Evolutionary conservation across 92 coral and sea anemone genomes (phyloP), one percentile per base, ranked within the genome.

Genomic region (Porites lobata): DNA sequence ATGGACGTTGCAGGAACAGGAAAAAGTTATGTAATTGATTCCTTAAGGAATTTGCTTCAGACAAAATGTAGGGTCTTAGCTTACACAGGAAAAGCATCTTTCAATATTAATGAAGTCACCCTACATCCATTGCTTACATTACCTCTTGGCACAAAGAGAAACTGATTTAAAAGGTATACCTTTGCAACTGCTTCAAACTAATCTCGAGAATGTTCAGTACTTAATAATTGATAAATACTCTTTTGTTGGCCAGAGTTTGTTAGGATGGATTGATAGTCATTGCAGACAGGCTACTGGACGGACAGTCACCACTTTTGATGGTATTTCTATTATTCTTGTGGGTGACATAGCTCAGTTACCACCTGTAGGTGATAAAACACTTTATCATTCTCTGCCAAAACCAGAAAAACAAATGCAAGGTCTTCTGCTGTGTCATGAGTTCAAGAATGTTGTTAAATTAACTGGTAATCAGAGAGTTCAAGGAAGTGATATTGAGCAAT

Each of bases 51-150:
- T 62, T 81, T 81, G 58, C 85, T 68, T 51, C 76, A 81, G 53
- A 47, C 85, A 81, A 81, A 81, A 51, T 81, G 85, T 81, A 76
- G 59, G 22, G 74, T 81, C 47, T 81, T 81, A 66, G 85, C 85
- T 56, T 83, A 83, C 59, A 83, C 87, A 71, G 87, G 87, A 73
- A 83, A 83, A 64, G 80, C 87, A 26, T 68, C 87, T 72, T 83
- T 83, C 65, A 72, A 71, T 83, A 80, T 83, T 74, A 83, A 83
- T 69, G 87, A 79, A 18, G 24, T 72, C 76, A 83, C 79, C 6
- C 57, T 83, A 71, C 87, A 83, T 71, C 32, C 87, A 17, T 83
- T 83, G 67, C 87, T 83, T 20, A 83, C 72, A 73, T 83, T 83
- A 64, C 87, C 78, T 58, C 72, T 83, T 61, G 87, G 79, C 50